Percentiles rank a stretch among this genome's conserved stretches.
Evolutionary conservation across 2,113 vertebrate species (phyloP).

Genomic region (Pandion haliaetus): DNA sequence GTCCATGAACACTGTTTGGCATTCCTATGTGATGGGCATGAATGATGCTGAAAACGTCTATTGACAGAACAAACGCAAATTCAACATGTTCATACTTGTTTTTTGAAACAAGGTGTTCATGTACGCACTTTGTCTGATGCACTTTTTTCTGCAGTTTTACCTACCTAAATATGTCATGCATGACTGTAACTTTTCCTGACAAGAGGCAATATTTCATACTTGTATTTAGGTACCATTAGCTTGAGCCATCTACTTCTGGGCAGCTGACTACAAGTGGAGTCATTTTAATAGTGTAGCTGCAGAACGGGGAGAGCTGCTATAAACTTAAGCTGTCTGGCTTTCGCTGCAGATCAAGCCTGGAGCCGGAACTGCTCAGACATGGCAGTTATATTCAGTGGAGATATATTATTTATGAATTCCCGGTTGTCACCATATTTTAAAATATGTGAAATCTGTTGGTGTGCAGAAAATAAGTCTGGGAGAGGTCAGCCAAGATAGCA

Average conservation of each 20-base stretch:
- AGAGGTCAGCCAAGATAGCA: slow-evolving; percentile 48
- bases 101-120: background rate
- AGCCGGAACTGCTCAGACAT: background rate
- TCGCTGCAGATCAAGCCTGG: background rate
- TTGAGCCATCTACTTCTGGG: background rate
- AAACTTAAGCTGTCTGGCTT: background rate
- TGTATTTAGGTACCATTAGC: background rate
- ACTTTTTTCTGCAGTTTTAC: background rate
- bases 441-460: slow-evolving; percentile 48
- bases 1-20: background rate
- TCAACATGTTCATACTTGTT: background rate
- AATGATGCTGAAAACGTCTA: background rate
- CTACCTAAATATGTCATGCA: background rate
- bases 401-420: slow-evolving; percentile 64
- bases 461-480: slow-evolving; percentile 22
- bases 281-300: background rate
- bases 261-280: background rate
- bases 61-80: background rate
- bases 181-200: background rate
- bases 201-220: background rate
- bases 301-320: background rate
- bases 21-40: background rate
- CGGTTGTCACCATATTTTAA: slow-evolving; percentile 31
- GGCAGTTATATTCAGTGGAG: slow-evolving; percentile 29
- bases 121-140: background rate